Conservation (phyloP, 2,888 invertebrate genomes). For the Dugesia japonica region DNA sequence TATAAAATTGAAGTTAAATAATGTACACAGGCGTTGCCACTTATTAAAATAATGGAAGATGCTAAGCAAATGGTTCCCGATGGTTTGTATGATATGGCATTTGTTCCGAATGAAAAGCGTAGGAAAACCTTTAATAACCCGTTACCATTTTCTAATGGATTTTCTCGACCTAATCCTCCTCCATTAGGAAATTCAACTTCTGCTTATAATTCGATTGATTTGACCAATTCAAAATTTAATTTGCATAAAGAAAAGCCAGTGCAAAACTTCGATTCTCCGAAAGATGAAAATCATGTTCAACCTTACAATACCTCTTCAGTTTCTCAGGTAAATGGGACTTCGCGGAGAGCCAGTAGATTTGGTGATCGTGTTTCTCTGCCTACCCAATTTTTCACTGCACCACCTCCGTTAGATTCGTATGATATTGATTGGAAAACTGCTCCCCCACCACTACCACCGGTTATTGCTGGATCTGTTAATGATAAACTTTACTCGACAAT, state of each 20-base stretch:
- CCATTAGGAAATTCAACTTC: neutral
- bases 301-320: neutral
- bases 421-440: neutral
- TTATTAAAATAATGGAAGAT: conserved; percentile 75
- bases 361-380: neutral
- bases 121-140: neutral
- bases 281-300: neutral
- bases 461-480: neutral
- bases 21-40: conserved; percentile 63
- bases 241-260: no score
- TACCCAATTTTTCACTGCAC: neutral
- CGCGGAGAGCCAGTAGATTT: neutral
- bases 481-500: neutral
- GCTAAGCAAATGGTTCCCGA: conserved; percentile 58
- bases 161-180: neutral
- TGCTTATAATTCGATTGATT: neutral
- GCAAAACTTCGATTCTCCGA: neutral
- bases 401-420: neutral
- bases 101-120: neutral
- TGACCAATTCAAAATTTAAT: no score
- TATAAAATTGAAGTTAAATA: no score
- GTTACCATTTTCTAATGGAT: neutral
- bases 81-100: neutral
- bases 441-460: neutral
- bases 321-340: neutral